Conservation (phyloP, 1,140 invertebrate genomes). For the Bombus vancouverensis region DNA sequence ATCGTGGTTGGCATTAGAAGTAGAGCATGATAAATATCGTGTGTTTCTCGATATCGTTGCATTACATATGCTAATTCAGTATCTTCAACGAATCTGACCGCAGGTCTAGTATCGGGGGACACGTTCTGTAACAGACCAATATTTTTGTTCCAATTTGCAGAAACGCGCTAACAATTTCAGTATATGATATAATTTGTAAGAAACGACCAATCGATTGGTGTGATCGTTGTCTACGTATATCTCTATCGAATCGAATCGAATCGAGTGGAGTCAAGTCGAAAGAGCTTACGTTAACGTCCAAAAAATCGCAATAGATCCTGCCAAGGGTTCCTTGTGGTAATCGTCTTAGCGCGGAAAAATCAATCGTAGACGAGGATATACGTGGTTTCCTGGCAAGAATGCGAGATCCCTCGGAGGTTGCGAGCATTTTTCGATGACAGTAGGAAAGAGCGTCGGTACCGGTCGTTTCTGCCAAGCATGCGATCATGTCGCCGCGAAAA, state of each 20-base stretch:
- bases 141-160: not conserved
- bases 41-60: slow-evolving; percentile 97
- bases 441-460: slow-evolving; percentile 87
- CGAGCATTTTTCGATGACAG: slow-evolving; percentile 87
- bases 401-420: slow-evolving; percentile 86
- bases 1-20: slow-evolving; percentile 98
- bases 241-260: too few species aligned
- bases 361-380: slow-evolving; percentile 92
- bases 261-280: slow-evolving; percentile 1
- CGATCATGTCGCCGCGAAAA: slow-evolving; percentile 94
- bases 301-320: slow-evolving; percentile 91
- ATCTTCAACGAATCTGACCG: slow-evolving; percentile 96
- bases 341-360: slow-evolving; percentile 87
- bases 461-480: slow-evolving; percentile 95
- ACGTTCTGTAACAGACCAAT: slow-evolving; percentile 86
- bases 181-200: not conserved
- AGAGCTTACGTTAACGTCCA: slow-evolving; percentile 88
- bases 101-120: slow-evolving; percentile 94
- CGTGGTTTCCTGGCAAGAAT: slow-evolving; percentile 92
- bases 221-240: too few species aligned
- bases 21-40: slow-evolving; percentile 96
- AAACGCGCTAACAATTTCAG: not conserved
- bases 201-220: not conserved
- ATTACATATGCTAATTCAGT: slow-evolving; percentile 96
- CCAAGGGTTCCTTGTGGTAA: slow-evolving; percentile 93